These are phyloP conservation scores for Nyctereutes procyonoides DNA, from an alignment of 2,113 vertebrate genomes.

Conservation along the genomic window DNA sequence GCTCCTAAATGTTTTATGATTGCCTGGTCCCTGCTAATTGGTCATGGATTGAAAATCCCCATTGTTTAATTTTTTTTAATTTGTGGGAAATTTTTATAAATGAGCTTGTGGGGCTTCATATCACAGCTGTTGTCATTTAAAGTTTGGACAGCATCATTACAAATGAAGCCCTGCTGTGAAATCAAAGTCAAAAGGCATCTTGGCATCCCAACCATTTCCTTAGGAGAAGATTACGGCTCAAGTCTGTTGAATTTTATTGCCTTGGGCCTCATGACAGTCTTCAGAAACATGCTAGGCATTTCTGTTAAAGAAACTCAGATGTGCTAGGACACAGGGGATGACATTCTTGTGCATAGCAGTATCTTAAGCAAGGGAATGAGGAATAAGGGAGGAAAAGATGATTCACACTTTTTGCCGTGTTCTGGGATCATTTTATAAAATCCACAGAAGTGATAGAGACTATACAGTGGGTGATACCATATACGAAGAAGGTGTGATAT, in stretches of 20 bases:
- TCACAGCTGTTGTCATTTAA: conserved; percentile 92
- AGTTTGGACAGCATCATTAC: conserved; percentile 89
- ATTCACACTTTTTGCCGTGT: conserved; percentile 57
- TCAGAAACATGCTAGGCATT: conserved; percentile 92
- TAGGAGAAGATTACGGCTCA: conserved; percentile 94
- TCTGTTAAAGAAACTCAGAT: conserved; percentile 93
- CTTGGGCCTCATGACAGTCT: conserved; percentile 92
- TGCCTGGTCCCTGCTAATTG: conserved; percentile 82
- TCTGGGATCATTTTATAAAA: conserved; percentile 62
- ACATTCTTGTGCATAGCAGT: conserved; percentile 86
- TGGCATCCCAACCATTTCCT: conserved; percentile 99
- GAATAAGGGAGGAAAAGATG: conserved; percentile 46
- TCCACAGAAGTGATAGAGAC: conserved; percentile 2
- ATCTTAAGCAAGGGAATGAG: conserved; percentile 72
- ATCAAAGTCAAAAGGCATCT: conserved; percentile 92
- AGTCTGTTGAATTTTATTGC: conserved; percentile 93
- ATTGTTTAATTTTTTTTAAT: conserved; percentile 85
- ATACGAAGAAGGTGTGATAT: neutral
- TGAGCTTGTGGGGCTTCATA: conserved; percentile 83
- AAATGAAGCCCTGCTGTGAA: conserved; percentile 94
- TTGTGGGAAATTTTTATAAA: conserved; percentile 88
- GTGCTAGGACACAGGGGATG: conserved; percentile 86
- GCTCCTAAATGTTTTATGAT: conserved; percentile 73
- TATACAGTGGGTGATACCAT: neutral
- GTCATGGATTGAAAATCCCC: conserved; percentile 75